phyloP scores from a whole-genome alignment of 2,113 vertebrate species.

The Falco punctatus region DNA sequence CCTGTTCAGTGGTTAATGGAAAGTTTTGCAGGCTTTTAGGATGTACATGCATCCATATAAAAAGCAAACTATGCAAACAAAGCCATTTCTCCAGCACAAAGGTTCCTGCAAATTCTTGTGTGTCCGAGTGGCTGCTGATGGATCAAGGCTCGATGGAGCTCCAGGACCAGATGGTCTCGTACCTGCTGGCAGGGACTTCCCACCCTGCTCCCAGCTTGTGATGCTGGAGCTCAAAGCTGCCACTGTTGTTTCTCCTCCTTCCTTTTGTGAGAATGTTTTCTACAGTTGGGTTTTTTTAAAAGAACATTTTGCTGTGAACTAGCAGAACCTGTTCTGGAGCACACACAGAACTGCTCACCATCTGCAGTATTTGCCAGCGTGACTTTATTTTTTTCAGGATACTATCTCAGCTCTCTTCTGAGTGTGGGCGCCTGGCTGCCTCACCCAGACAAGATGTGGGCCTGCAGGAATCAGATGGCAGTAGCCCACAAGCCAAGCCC shows the following conservation, averaged over 20 bases:
- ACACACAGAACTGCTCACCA: neutral
- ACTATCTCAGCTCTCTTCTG: neutral
- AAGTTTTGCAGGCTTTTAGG: neutral
- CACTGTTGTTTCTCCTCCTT: neutral
- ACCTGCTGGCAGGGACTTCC: neutral
- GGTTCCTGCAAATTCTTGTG: neutral
- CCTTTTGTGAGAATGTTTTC: neutral
- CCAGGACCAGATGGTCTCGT: fast-evolving
- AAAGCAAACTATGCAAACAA: neutral
- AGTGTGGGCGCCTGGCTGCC: neutral
- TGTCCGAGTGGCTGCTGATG: fast-evolving
- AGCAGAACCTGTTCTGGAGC: slow-evolving; percentile 49
- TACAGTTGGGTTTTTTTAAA: neutral
- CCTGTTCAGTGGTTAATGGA: fast-evolving
- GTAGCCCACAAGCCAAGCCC: neutral
- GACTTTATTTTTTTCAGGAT: neutral
- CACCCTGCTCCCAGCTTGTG: neutral
- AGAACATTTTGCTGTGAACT: neutral
- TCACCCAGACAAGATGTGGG: neutral
- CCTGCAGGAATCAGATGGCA: neutral
- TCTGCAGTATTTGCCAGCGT: neutral
- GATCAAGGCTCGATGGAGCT: neutral
- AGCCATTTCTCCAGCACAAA: neutral
- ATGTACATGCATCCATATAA: neutral
- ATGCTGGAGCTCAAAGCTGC: neutral